These are phyloP conservation scores for Portunus trituberculatus DNA, from an alignment of 1,140 invertebrate species.

Conservation along the genomic window DNA sequence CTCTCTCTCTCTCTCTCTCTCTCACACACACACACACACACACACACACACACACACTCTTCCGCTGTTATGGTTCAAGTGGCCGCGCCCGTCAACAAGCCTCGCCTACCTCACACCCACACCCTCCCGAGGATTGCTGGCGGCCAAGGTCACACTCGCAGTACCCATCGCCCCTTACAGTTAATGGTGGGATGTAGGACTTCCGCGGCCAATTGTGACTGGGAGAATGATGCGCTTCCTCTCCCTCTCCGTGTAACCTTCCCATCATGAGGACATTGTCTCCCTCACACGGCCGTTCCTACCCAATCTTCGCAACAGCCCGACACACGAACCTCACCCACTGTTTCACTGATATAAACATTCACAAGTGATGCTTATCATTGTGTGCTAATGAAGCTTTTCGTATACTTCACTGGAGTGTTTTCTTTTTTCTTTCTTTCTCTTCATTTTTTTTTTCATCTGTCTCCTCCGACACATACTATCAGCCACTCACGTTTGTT, in stretches of 20 bases:
- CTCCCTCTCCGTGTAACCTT: not conserved
- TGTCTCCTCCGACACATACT: no score
- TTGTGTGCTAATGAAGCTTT: no score
- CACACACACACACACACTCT: not conserved
- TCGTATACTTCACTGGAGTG: no score
- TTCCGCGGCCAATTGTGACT: not conserved
- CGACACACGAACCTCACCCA: not conserved
- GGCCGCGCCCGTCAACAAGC: no score
- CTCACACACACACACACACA: not conserved
- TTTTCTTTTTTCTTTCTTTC: no score
- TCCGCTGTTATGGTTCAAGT: not conserved
- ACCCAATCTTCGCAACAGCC: not conserved
- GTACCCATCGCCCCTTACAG: not conserved
- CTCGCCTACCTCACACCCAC: no score
- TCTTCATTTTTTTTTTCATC: no score
- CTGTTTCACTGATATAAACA: not conserved
- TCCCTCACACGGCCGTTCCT: not conserved
- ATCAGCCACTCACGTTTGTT: no score
- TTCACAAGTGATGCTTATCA: no score
- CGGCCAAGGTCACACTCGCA: not conserved
- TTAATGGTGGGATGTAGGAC: constrained; percentile 6
- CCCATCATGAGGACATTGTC: not conserved
- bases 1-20: not conserved
- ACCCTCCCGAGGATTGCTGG: not conserved
- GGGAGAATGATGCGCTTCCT: not conserved